Base-by-base conservation (phyloP, 1,140 invertebrate species). In the Vanessa atalanta region DNA sequence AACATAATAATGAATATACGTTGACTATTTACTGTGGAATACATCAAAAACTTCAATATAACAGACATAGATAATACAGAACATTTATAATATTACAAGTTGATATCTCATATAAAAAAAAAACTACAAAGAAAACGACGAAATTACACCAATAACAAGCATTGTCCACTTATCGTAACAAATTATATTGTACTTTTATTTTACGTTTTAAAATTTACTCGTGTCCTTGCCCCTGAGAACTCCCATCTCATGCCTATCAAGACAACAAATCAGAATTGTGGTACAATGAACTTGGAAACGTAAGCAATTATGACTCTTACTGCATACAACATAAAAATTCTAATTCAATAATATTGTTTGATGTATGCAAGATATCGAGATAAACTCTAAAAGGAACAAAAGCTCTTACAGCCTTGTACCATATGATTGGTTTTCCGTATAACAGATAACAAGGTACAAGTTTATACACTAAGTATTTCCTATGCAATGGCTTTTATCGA, bases 401-500 rank as follows among this genome's bases (percentile, higher is more conserved):
- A 76, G 61, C 70, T 78, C 81, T 78, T 85, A 83, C 79, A 48
- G 60, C 67, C 15, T 57, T 48, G 65, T 75, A 68, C 50, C 65
- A 57, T 86, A 88, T 75, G 86, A 85, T 81, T 81, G 71, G 65
- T 82, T 85, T 88, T 83, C 76, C 77, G 71, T 70, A 77, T 70
- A 74, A 53, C 47, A 65, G 66, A 80, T 80, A 81, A 83, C 84
- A 85, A 83, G 79, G 83, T 82, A 82, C 71, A 78, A 73, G 69
- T 75, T 72, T 77, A 72, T 70, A 31, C 3, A 31, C 26, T 31
- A 66, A 75, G 68, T 70, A 61, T 83, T 79, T 77, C 85, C 79
- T 85, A 88, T 87, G 83, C 84, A 83, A 80, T 78, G 76, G 73
- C 65, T 79, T 75, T 86, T 89, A 89, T 90, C 87, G 57, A 61